Evolutionary conservation across 1,140 invertebrate genomes (phyloP).

Genomic region (Trichonephila clavata): DNA sequence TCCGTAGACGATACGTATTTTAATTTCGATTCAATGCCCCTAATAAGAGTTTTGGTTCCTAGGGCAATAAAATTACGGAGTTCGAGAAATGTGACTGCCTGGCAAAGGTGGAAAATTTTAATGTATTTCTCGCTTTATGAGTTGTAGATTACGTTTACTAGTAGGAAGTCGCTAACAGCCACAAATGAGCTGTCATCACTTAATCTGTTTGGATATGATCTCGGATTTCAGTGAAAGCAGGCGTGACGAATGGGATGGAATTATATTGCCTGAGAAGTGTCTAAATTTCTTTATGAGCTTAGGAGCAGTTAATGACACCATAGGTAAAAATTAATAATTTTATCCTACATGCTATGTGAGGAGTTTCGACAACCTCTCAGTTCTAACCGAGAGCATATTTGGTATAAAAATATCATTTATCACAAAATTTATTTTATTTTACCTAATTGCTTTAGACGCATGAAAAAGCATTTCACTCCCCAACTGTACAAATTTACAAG

Average conservation of each 20-base stretch:
- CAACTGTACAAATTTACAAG: too few species aligned
- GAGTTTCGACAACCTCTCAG: too few species aligned
- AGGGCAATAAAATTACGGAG: conserved; percentile 39
- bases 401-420: too few species aligned
- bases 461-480: too few species aligned
- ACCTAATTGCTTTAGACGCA: too few species aligned
- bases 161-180: neutral
- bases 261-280: too few species aligned
- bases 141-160: neutral
- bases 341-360: too few species aligned
- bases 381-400: too few species aligned
- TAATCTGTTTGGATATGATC: neutral
- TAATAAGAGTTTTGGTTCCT: conserved; percentile 30
- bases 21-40: conserved; percentile 50
- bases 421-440: too few species aligned
- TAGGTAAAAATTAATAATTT: too few species aligned
- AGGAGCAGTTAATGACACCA: too few species aligned
- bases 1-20: conserved; percentile 23
- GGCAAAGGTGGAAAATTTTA: conserved; percentile 29
- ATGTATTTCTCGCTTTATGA: neutral
- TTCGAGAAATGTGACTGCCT: conserved; percentile 31
- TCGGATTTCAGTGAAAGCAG: neutral
- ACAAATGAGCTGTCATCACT: conserved; percentile 21
- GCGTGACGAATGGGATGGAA: neutral
- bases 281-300: too few species aligned